A percentile compares a stretch with the other conserved stretches of the same genome.
Evolutionary conservation across 1,140 invertebrate genomes (phyloP).

Genomic region (Cheumatopsyche charites): DNA sequence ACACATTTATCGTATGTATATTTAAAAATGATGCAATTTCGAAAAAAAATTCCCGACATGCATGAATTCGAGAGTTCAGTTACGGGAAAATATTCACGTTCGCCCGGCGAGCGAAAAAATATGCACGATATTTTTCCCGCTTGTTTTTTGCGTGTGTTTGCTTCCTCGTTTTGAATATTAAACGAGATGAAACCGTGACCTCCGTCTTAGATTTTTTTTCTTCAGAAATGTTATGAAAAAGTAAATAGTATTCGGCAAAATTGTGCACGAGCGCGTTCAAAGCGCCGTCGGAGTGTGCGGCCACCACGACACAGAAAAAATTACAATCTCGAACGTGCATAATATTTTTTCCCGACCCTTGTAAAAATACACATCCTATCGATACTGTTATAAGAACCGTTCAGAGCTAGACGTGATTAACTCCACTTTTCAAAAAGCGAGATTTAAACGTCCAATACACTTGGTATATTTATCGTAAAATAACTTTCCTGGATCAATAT

Average conservation of each 20-base stretch:
- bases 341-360: too few species aligned
- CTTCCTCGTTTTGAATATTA: constrained; percentile 36
- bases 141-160: constrained; percentile 28
- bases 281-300: background rate
- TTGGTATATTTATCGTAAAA: too few species aligned
- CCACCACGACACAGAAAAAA: background rate
- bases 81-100: constrained; percentile 30
- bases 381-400: too few species aligned
- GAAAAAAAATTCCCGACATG: background rate
- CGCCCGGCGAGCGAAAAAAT: constrained; percentile 5
- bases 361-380: too few species aligned
- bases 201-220: background rate
- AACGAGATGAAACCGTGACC: constrained; percentile 30
- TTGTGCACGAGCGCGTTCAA: background rate
- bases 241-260: constrained; percentile 18
- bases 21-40: background rate
- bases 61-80: background rate
- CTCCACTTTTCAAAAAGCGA: too few species aligned
- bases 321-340: too few species aligned
- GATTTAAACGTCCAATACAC: too few species aligned
- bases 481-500: too few species aligned
- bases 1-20: background rate
- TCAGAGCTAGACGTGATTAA: too few species aligned
- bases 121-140: constrained; percentile 24
- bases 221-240: constrained; percentile 22